Conservation (phyloP, 92 coral and sea anemone species). For the Phenganax stokvisi region DNA sequence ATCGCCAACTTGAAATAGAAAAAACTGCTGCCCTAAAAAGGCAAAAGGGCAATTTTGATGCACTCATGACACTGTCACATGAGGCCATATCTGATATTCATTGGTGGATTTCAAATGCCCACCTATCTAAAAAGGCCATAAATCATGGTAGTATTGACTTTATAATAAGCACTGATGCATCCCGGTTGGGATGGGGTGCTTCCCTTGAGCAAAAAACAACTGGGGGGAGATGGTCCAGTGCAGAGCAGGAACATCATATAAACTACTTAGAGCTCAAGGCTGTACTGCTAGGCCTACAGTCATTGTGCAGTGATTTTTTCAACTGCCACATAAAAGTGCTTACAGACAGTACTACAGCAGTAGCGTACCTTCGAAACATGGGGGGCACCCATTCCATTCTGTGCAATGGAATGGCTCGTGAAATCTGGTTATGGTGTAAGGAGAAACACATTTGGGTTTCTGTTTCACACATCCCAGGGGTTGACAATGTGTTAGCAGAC, state of each 20-base stretch:
- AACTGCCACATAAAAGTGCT: constrained; percentile 19
- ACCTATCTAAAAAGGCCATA: constrained; percentile 33
- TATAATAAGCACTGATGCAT: constrained; percentile 45
- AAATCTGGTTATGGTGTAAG: constrained; percentile 41
- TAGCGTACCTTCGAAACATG: constrained; percentile 45
- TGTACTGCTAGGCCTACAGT: constrained; percentile 33
- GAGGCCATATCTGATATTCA: constrained; percentile 25
- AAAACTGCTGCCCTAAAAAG: constrained; percentile 34
- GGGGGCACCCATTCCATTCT: constrained; percentile 39
- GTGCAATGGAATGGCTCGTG: constrained; percentile 34
- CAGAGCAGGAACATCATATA: constrained; percentile 36
- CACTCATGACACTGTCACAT: constrained; percentile 35
- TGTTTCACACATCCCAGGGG: constrained; percentile 46
- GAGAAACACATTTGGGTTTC: constrained; percentile 43
- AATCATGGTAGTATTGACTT: constrained; percentile 28
- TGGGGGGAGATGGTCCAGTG: constrained; percentile 50
- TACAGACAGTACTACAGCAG: constrained; percentile 38
- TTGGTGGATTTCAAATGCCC: constrained; percentile 45
- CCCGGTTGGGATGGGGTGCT: constrained; percentile 51
- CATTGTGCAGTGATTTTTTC: constrained; percentile 22
- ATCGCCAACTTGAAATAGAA: constrained; percentile 42
- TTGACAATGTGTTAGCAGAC: constrained; percentile 45
- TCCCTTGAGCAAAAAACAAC: neutral
- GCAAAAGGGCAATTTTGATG: constrained; percentile 43
- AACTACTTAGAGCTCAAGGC: constrained; percentile 51